Evolutionary conservation across 2,797 vertebrate species (phyloP), one percentile per base, ranked within the genome.

Genomic region (Myripristis murdjan): DNA sequence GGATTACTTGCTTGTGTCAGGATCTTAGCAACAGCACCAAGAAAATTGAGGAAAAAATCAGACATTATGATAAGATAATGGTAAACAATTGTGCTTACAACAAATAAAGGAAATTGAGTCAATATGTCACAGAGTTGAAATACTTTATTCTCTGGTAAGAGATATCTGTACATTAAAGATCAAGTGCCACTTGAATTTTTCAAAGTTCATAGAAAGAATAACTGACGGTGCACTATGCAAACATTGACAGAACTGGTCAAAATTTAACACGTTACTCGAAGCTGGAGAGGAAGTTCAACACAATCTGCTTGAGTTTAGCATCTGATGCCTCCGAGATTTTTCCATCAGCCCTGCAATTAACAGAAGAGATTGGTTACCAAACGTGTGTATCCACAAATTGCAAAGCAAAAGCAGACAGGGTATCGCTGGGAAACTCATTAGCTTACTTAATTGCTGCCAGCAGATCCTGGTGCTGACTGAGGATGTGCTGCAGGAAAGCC

Each of bases 401-500:
- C 0, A 43, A 31, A 4, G 16, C 3, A 14, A 16, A 9, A 47
- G 18, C 16, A 57, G 37, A 14, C 4, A 9, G 5, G 0, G 9
- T 16, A 6, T n/a, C 11, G 3, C 2, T 2, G 35, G 20, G 22
- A 53, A 37, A 59, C 22, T 39, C 16, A 51, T 56, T 22, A 15
- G 73, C 67, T 37, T 92, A 98, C 98, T 85, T 96, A 90, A 99
- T 99, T 0, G 89, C 92, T 63, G 89, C 72, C 60, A 99, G 93
- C 43, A 99, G 92, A 0, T 95, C 90, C 83, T 98, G 96, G 64
- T 99, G 98, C 72, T 98, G 97, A 88, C 97, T 97, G 70, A 95
- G 75, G 0, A 99, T 64, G 4, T 99, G 98, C 63, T 97, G 94
- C 28, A 99, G 92, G 92, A 99, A 99, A 31, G 96, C 94, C 15